Conservation (phyloP, 2,888 invertebrate species). For the Ctena decussata region DNA sequence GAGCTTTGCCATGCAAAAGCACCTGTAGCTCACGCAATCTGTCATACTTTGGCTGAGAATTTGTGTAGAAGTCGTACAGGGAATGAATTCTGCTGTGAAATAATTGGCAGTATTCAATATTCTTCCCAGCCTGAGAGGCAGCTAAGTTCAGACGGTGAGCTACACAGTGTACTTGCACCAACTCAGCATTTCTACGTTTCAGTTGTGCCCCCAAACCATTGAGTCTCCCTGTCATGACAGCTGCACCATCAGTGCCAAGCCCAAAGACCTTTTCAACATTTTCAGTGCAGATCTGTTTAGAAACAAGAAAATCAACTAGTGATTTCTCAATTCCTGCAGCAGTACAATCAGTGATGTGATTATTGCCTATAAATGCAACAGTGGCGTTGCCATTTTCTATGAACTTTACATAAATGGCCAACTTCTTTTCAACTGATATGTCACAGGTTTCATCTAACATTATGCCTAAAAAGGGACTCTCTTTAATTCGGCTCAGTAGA, state of each 20-base stretch:
- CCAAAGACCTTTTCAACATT: conserved; percentile 9
- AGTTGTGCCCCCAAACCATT: conserved; percentile 42
- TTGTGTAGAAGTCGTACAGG: conserved; percentile 40
- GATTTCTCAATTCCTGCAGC: conserved; percentile 25
- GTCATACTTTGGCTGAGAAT: conserved; percentile 48
- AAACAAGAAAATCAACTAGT: conserved; percentile 22
- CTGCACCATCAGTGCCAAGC: conserved; percentile 34
- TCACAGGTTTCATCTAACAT: conserved; percentile 40
- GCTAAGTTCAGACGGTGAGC: conserved; percentile 55
- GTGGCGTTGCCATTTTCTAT: neutral
- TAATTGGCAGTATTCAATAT: conserved; percentile 26
- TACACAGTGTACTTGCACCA: conserved; percentile 50
- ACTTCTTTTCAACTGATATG: neutral
- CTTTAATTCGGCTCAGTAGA: conserved; percentile 8
- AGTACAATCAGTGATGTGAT: conserved; percentile 5
- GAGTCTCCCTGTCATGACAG: conserved; percentile 31
- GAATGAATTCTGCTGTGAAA: conserved; percentile 37
- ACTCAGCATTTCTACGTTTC: conserved; percentile 14
- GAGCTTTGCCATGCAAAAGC: conserved; percentile 27
- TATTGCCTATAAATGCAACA: neutral
- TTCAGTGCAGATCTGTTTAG: neutral
- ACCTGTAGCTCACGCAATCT: conserved; percentile 30
- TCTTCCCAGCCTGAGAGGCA: conserved; percentile 50
- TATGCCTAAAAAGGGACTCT: conserved; percentile 23
- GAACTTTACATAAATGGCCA: conserved; percentile 5